A percentile compares a stretch with the other conserved stretches of the same genome.
Evolutionary conservation across 2,888 invertebrate species (phyloP).

Genomic region (Campaea margaritaria): DNA sequence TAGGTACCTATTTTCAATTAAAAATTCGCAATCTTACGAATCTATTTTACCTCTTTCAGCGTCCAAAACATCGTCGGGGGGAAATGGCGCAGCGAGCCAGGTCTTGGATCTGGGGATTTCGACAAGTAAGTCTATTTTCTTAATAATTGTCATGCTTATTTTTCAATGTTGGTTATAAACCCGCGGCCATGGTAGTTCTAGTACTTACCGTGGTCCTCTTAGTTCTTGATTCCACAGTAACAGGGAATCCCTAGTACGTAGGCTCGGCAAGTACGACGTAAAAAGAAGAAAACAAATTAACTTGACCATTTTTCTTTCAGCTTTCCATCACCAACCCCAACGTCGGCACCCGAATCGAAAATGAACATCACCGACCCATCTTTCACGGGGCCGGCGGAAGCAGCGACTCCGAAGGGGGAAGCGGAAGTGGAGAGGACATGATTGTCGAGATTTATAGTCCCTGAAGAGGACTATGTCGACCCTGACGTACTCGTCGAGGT

Average conservation of each 20-base stretch:
- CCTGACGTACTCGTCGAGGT: constrained; percentile 53
- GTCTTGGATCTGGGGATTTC: constrained; percentile 57
- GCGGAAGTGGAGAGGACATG: constrained; percentile 61
- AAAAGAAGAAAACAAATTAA: no score
- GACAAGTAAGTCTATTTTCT: constrained; percentile 58
- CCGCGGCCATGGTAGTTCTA: no score
- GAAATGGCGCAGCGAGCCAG: constrained; percentile 67
- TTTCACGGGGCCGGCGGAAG: constrained; percentile 46
- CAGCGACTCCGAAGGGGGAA: constrained; percentile 54
- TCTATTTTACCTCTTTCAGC: constrained; percentile 54
- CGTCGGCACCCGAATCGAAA: constrained; percentile 48
- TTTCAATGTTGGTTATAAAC: no score
- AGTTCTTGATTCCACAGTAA: no score
- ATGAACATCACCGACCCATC: constrained; percentile 42
- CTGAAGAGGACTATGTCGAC: constrained; percentile 43
- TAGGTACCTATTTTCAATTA: no score
- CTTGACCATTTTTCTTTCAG: constrained; percentile 49
- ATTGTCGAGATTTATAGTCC: constrained; percentile 45
- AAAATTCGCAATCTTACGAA: not conserved
- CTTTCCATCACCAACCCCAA: constrained; percentile 44
- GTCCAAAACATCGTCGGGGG: constrained; percentile 68
- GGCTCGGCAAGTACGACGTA: no score
- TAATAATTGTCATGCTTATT: not conserved
- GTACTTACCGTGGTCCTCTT: no score
- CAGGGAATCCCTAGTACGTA: no score